These are phyloP conservation scores for Eumerus sabulonum DNA, from an alignment of 2,888 invertebrate species.

Conservation along the genomic window DNA sequence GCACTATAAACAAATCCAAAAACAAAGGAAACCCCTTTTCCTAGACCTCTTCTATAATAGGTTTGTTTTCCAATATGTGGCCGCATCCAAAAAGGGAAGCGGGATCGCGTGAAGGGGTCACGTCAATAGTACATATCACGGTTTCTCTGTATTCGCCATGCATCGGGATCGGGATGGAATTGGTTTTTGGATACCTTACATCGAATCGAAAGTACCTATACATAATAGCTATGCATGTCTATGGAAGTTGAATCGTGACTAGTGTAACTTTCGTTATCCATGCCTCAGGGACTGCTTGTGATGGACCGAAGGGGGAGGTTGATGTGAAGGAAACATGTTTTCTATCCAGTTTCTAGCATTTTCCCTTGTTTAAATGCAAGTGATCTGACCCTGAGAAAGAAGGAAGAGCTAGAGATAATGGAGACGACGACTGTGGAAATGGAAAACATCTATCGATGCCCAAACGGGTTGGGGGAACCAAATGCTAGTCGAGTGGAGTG, in stretches of 20 bases:
- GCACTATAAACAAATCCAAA: slow-evolving; percentile 49
- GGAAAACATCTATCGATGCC: slow-evolving; percentile 32
- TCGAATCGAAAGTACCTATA: slow-evolving; percentile 8
- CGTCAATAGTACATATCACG: slow-evolving; percentile 62
- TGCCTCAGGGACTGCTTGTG: background rate
- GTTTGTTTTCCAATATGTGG: slow-evolving; percentile 27
- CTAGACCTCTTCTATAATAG: slow-evolving; percentile 31
- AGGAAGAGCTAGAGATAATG: slow-evolving; percentile 40
- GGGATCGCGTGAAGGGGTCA: slow-evolving; percentile 15
- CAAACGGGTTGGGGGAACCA: slow-evolving; percentile 18
- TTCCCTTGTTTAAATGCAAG: slow-evolving; percentile 22
- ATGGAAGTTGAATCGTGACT: slow-evolving; percentile 33
- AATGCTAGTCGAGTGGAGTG: slow-evolving; percentile 22
- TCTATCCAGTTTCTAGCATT: slow-evolving; percentile 61
- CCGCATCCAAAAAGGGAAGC: slow-evolving; percentile 14
- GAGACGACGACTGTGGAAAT: slow-evolving; percentile 48
- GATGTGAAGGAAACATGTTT: slow-evolving; percentile 38
- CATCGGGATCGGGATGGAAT: slow-evolving; percentile 50
- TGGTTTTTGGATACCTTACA: slow-evolving; percentile 27
- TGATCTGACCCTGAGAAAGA: background rate
- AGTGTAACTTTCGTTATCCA: background rate
- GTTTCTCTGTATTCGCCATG: slow-evolving; percentile 27
- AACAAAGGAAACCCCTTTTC: slow-evolving; percentile 50
- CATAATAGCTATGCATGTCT: too few species aligned
- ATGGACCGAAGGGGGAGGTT: background rate